Base-by-base conservation (phyloP, 1,140 invertebrate species). In the Drosophila truncata region DNA sequence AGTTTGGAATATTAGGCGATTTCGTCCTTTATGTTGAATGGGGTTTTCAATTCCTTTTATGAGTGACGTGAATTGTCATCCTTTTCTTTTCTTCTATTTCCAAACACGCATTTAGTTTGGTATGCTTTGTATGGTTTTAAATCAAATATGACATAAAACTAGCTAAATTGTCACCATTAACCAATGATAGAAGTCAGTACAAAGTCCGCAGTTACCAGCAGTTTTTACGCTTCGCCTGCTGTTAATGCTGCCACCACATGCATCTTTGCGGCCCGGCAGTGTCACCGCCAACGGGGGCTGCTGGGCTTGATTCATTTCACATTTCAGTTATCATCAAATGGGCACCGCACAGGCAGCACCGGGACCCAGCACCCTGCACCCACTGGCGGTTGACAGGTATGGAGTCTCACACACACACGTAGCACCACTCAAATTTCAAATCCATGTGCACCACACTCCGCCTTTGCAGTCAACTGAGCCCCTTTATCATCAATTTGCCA, bases 261-360 rank as follows among this genome's bases (percentile, higher is more conserved):
- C 59, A 79, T 80, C 58, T 69, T 54, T 80, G 73, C 67, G 65
- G 52, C 49, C 58, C 67, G 41, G 57, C 49, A 58, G 44, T 29
- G 54, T 60, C 47, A 52, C 52, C 81, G 71, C 49, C 66, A 69
- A 47, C 54, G 46, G 41, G 62, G n/a, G n/a, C n/a, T n/a, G 65
- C 54, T 67, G 79, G 49, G 52, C 63, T 63, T 86, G 75, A 82
- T 75, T 88, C 74, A 39, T 62, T 71, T 78, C 63, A 42, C 61
- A 65, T 80, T 80, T 77, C 64, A 87, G 82, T 82, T 82, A 85
- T 87, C 75, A 85, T 85, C 73, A 74, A 62, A 52, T 27, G 54
- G 23, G 29, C 66, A 65, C 65, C 50, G 50, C 41, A 57, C 42
- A 29, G 52, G 52, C 52, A 14, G 33, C 52, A 23, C 18, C 7